Evolutionary conservation across 2,113 vertebrate species (phyloP).

Genomic region (Myrmecobius fasciatus): DNA sequence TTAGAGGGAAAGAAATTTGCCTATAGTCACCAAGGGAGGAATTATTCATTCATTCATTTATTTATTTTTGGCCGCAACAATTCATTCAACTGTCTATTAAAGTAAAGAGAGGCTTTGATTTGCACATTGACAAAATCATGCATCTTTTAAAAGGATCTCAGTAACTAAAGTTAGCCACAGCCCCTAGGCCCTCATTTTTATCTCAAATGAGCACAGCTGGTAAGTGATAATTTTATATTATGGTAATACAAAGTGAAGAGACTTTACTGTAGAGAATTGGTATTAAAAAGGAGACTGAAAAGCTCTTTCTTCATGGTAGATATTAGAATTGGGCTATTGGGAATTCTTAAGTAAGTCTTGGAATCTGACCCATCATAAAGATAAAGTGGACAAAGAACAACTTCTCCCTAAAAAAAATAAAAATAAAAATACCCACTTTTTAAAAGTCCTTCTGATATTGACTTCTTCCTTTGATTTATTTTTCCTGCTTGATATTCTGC

Average conservation of each 20-base stretch:
- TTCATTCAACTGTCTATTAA: background rate
- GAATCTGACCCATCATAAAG: background rate
- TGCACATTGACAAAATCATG: background rate
- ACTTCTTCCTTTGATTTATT: too few relatives aligned
- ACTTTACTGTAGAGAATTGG: background rate
- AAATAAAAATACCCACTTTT: background rate
- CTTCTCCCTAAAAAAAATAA: background rate
- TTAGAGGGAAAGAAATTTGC: background rate
- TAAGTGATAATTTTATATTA: background rate
- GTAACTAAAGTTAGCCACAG: background rate
- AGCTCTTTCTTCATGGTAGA: background rate
- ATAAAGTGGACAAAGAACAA: background rate
- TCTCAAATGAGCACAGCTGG: background rate
- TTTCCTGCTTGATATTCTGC: background rate
- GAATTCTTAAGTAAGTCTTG: fast-evolving
- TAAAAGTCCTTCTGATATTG: background rate
- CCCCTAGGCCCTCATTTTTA: background rate
- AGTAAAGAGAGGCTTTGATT: background rate
- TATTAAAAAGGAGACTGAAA: background rate
- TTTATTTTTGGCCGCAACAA: background rate
- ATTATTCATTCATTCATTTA: background rate
- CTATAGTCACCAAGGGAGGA: background rate
- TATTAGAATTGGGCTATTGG: background rate
- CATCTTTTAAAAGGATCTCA: background rate
- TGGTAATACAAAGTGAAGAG: fast-evolving